These are phyloP conservation scores for Temnothorax rugatulus DNA, from an alignment of 2,888 invertebrate genomes.

Conservation along the genomic window DNA sequence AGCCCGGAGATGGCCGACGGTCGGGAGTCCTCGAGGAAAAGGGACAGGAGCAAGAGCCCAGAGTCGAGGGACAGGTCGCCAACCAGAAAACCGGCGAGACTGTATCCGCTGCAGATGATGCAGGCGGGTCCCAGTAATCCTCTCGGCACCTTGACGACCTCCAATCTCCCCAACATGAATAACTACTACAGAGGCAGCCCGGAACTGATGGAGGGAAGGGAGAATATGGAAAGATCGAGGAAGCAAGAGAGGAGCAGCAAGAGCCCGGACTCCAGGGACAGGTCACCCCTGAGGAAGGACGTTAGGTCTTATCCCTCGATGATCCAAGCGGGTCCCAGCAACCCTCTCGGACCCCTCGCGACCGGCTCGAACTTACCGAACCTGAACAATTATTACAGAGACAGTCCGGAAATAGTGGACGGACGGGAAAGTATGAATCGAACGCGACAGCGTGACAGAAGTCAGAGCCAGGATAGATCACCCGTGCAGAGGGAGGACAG, in stretches of 20 bases:
- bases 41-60: constrained; percentile 82
- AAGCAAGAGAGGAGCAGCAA: constrained; percentile 82
- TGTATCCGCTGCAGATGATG: constrained; percentile 88
- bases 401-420: constrained; percentile 81
- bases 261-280: constrained; percentile 84
- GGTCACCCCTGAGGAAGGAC: constrained; percentile 75
- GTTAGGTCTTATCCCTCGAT: constrained; percentile 82
- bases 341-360: constrained; percentile 89
- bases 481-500: constrained; percentile 82
- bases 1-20: constrained; percentile 81
- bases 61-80: constrained; percentile 76
- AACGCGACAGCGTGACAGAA: constrained; percentile 80
- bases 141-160: constrained; percentile 90
- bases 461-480: constrained; percentile 78
- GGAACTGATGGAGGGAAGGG: constrained; percentile 79
- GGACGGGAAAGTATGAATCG: constrained; percentile 80
- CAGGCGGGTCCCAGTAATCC: constrained; percentile 91
- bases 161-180: constrained; percentile 82
- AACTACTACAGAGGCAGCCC: constrained; percentile 83
- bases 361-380: constrained; percentile 87
- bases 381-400: constrained; percentile 79
- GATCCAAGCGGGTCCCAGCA: constrained; percentile 90
- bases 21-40: constrained; percentile 75
- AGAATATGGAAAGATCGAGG: constrained; percentile 71
- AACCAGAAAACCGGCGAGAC: constrained; percentile 87